phyloP scores from a whole-genome alignment of 2,888 invertebrate species.

The Noctua janthe region DNA sequence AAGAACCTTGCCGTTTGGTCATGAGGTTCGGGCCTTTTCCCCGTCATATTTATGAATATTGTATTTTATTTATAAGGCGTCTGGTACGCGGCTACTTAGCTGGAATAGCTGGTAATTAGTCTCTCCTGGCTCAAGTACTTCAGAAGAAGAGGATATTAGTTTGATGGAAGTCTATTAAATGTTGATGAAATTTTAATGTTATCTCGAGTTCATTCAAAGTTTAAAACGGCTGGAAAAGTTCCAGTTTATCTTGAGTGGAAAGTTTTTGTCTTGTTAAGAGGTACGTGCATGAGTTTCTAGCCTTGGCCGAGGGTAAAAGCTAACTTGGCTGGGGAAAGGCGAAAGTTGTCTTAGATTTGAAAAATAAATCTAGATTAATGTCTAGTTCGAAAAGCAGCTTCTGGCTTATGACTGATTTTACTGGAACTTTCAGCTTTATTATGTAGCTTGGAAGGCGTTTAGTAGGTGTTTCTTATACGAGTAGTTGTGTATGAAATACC shows the following conservation, averaged over 20 bases:
- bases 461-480: not conserved
- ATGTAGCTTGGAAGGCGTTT: not conserved
- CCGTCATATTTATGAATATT: slow-evolving; percentile 6
- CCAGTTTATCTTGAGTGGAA: slow-evolving; percentile 41
- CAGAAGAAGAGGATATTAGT: slow-evolving; percentile 11
- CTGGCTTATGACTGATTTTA: slow-evolving; percentile 3
- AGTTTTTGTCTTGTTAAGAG: slow-evolving; percentile 31
- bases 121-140: not conserved
- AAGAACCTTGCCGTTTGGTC: not conserved
- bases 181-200: slow-evolving; percentile 43
- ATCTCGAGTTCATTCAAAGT: slow-evolving; percentile 39
- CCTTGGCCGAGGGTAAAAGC: slow-evolving; percentile 4
- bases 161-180: slow-evolving; percentile 25
- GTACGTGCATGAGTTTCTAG: not conserved
- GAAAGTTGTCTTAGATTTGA: slow-evolving; percentile 1
- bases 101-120: slow-evolving; percentile 22
- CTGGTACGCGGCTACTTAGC: slow-evolving; percentile 6
- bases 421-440: slow-evolving; percentile 8
- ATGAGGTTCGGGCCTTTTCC: not conserved
- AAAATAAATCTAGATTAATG: slow-evolving; percentile 14
- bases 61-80: not conserved
- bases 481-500: not conserved
- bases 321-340: not conserved
- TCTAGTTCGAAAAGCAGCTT: slow-evolving; percentile 10
- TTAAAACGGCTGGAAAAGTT: slow-evolving; percentile 39